phyloP scores from a whole-genome alignment of 2,797 vertebrate species.

The Clarias platycephalus region DNA sequence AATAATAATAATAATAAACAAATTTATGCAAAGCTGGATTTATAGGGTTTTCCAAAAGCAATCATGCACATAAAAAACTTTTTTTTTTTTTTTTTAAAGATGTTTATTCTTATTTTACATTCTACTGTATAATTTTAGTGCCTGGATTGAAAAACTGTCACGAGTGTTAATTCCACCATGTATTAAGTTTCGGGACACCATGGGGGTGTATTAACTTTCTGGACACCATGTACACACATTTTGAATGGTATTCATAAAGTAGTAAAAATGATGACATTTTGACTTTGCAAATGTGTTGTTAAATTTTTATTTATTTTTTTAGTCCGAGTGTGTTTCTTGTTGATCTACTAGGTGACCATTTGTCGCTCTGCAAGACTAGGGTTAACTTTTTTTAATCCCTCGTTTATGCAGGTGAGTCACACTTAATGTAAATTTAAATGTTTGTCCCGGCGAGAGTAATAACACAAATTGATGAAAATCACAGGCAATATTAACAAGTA shows the following conservation, averaged over 20 bases:
- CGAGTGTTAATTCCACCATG: too few species aligned
- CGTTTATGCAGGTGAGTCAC: slow-evolving; percentile 6
- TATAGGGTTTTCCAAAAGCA: too few species aligned
- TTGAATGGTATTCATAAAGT: background rate
- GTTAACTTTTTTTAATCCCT: background rate
- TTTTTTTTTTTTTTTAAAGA: too few species aligned
- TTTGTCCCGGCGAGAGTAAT: slow-evolving; percentile 1
- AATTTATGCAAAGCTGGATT: background rate
- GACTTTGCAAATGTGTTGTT: slow-evolving; percentile 33
- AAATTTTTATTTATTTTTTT: background rate
- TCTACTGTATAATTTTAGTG: too few species aligned
- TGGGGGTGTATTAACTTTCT: too few species aligned
- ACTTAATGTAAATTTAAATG: background rate
- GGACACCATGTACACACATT: background rate
- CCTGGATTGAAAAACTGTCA: too few species aligned
- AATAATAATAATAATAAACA: background rate
- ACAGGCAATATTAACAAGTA: background rate
- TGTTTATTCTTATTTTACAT: too few species aligned
- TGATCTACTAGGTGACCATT: background rate
- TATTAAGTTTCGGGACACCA: too few species aligned
- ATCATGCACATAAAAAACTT: too few species aligned
- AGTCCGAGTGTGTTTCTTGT: background rate
- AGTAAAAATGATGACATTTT: background rate
- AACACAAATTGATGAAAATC: background rate
- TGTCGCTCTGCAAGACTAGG: background rate